phyloP scores from a whole-genome alignment of 1,140 invertebrate genomes.

The Solen grandis region DNA sequence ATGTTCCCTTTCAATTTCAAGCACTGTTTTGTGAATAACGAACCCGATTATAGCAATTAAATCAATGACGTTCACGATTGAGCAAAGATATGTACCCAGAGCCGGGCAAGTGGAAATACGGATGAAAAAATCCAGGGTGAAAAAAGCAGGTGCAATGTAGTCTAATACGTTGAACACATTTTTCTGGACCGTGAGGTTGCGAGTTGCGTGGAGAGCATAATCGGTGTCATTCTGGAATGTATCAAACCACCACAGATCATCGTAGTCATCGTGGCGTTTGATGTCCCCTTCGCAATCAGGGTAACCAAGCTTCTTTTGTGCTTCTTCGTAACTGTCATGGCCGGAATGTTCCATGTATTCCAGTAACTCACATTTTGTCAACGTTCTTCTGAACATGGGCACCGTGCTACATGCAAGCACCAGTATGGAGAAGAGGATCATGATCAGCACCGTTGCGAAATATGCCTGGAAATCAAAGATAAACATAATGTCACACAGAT shows the following conservation, averaged over 20 bases:
- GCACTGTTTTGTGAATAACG: constrained; percentile 18
- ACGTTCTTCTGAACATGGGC: constrained; percentile 6
- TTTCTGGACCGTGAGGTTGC: too few species aligned
- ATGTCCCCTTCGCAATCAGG: too few species aligned
- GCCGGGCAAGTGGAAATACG: constrained; percentile 75
- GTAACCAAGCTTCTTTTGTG: too few species aligned
- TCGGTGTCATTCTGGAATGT: too few species aligned
- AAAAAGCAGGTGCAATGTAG: constrained; percentile 67
- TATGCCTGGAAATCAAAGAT: too few species aligned
- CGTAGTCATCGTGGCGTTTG: too few species aligned
- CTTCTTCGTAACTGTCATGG: too few species aligned
- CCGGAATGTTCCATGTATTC: constrained; percentile 24
- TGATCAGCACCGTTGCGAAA: constrained; percentile 5
- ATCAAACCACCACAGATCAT: too few species aligned
- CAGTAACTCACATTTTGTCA: constrained; percentile 38
- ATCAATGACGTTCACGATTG: constrained; percentile 99
- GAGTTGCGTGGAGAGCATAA: too few species aligned
- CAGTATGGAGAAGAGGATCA: constrained; percentile 36
- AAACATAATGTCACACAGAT: not conserved
- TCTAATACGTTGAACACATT: not conserved
- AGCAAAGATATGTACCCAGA: constrained; percentile 75
- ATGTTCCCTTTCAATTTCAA: constrained; percentile 31
- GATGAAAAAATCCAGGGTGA: constrained; percentile 74
- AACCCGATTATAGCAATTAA: constrained; percentile 90
- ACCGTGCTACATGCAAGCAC: constrained; percentile 31